These are phyloP conservation scores for Aspidoscelis tigris DNA, from an alignment of 2,113 vertebrate species.

Conservation along the genomic window DNA sequence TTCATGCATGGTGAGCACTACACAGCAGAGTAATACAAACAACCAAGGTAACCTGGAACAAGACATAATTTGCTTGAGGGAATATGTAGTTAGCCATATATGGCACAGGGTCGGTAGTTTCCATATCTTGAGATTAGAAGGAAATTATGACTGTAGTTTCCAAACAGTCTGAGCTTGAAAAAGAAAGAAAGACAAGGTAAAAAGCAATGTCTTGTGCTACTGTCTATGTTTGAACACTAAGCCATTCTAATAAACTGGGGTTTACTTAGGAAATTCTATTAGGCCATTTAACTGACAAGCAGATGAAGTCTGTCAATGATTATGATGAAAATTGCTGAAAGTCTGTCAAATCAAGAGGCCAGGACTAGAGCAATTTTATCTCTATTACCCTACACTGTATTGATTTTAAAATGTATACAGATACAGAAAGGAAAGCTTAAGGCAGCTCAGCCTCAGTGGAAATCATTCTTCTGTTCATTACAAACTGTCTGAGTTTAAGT, in stretches of 20 bases:
- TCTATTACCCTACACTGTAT: conserved; percentile 30
- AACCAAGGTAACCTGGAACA: background rate
- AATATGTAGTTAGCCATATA: background rate
- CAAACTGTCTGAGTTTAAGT: conserved; percentile 52
- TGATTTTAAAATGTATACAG: conserved; percentile 46
- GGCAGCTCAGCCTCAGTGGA: conserved; percentile 51
- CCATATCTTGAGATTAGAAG: background rate
- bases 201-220: conserved; percentile 29
- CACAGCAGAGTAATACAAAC: background rate
- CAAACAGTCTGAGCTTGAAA: background rate
- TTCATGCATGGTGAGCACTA: background rate
- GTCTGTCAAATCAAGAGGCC: conserved; percentile 51
- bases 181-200: conserved; percentile 4
- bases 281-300: conserved; percentile 51
- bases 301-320: conserved; percentile 57
- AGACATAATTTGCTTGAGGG: background rate
- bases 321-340: conserved; percentile 43
- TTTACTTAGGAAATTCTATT: conserved; percentile 64
- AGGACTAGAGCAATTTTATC: conserved; percentile 53
- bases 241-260: conserved; percentile 40
- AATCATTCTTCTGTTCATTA: conserved; percentile 65
- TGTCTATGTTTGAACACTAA: conserved; percentile 19
- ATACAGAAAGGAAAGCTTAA: conserved; percentile 46
- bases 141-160: background rate
- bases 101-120: background rate